Evolutionary conservation across 2,113 vertebrate genomes (phyloP), one percentile per base, ranked within the genome.

Genomic region (Enhydra lutris): DNA sequence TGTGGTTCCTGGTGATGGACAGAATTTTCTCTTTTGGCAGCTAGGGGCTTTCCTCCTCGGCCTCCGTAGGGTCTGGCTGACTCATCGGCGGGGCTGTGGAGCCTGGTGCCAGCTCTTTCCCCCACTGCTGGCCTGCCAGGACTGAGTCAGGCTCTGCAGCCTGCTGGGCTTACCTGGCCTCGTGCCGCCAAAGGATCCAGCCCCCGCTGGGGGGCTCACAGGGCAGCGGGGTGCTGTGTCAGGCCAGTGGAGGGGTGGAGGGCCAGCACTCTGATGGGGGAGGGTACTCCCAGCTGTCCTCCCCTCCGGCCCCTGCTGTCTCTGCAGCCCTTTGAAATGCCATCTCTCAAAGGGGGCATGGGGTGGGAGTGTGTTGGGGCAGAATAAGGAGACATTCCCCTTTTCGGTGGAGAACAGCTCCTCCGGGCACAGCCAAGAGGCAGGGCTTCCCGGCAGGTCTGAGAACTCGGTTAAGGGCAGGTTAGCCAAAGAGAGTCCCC

Each of bases 401-500:
- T 8, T 47, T 69, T 76, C 34, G 6, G 2, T 26, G 4, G 79
- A 71, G n/a, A n/a, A 12, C 29, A 47, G 74, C n/a, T 9, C 31
- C 29, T 24, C 0, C 14, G 7, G 0, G 6, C 31, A 1, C 1
- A 0, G 21, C 50, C 0, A 0, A 17, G 21, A 45, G 61, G 34
- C n/a, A 1, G 59, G 74, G 74, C 61, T 50, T 20, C 61, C 89
- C 15, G 0, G 0, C 26, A 34, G 52, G 24, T 29, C 31, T 59
- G 63, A 57, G 59, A 7, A 23, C 10, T 0, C 3, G 4, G 50
- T 15, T 52, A 1, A 2, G 6, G 12, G 45, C 42, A 4, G 73
- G 4, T 65, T 1, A 2, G 7, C 4, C 8, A 9, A 4, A 7
- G 57, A 0, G 0, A 3, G 15, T 34, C 82, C 21, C 0, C 18